Evolutionary conservation across 2,113 vertebrate species (phyloP).

Genomic region (Calyptomena viridis): DNA sequence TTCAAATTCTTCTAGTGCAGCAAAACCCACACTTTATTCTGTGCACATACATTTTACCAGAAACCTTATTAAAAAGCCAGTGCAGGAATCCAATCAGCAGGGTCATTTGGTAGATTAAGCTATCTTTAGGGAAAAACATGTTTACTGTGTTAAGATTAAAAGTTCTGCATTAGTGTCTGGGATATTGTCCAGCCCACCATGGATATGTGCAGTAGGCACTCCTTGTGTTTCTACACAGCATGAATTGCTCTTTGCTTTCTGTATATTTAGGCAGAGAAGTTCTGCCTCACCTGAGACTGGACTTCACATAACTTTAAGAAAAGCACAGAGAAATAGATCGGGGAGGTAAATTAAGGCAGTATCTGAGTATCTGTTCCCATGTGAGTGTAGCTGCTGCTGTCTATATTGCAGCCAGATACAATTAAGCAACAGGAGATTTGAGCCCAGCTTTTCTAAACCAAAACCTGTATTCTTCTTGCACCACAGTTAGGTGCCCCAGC

Average conservation of each 20-base stretch:
- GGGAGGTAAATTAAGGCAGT: not conserved
- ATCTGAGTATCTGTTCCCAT: not conserved
- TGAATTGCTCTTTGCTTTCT: not conserved
- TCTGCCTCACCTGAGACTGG: not conserved
- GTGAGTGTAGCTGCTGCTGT: not conserved
- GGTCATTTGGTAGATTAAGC: not conserved
- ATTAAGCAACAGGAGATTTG: not conserved
- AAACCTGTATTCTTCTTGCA: not conserved
- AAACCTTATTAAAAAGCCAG: not conserved
- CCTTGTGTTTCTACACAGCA: not conserved
- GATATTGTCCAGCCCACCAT: not conserved
- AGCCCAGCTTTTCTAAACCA: not conserved
- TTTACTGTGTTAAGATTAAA: not conserved
- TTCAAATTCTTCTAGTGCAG: not conserved
- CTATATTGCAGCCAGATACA: accelerated
- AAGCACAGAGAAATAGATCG: not conserved
- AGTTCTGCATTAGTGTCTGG: not conserved
- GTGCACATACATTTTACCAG: not conserved
- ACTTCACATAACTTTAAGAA: not conserved
- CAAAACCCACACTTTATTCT: not conserved
- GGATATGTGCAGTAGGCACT: not conserved
- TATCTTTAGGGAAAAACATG: not conserved
- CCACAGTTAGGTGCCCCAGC: not conserved
- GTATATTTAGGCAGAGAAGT: not conserved
- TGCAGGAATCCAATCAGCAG: not conserved